Evolutionary conservation across 2,888 invertebrate species (phyloP), one percentile per base, ranked within the genome.

Genomic region (Chymomyza amoena): DNA sequence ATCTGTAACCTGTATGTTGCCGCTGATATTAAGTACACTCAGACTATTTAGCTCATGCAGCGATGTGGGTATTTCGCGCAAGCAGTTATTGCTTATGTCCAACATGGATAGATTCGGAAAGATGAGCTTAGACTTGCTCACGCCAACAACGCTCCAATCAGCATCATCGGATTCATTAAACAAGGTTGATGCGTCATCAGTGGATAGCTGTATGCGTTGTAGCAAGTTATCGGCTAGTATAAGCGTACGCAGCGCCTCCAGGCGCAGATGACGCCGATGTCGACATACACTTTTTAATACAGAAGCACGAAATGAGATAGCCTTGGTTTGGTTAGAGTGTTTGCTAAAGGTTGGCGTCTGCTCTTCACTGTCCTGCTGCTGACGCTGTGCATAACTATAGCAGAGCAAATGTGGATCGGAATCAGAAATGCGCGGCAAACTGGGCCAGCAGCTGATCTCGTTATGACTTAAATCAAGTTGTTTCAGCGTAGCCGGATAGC

Each of bases 91-190:
- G 80, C 97, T 97, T 28, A 99, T 95, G 91, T 99, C 99, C 89
- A 99, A 91, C 96, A 98, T 98, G 4, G 98, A 97, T 67, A 99
- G 93, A 90, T 96, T 96, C 0, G 99, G 99, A 92, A 97, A 98
- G 89, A 98, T 94, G 2, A 98, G 93, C 57, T 95, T 94, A 0
- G 94, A 93, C 87, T 95, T 95, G 39, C 94, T 93, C 5, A 92
- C 84, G 5, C 93, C 92, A 10, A 92, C 91, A 15, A 93, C 91
- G 79, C 92, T 93, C 94, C 95, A 94, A 77, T 95, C 95, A 62
- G 87, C 93, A 63, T 94, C 94, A 67, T 94, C 94, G 50, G 93
- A 93, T 7, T 93, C 92, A 78, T 92, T 93, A 28, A 93, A 92
- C 36, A 91, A 70, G 32, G 93, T 94, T 0, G 96, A 96, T 80